Evolutionary conservation across 2,888 invertebrate species (phyloP), one percentile per base, ranked within the genome.

Genomic region (Diarsia mendica): DNA sequence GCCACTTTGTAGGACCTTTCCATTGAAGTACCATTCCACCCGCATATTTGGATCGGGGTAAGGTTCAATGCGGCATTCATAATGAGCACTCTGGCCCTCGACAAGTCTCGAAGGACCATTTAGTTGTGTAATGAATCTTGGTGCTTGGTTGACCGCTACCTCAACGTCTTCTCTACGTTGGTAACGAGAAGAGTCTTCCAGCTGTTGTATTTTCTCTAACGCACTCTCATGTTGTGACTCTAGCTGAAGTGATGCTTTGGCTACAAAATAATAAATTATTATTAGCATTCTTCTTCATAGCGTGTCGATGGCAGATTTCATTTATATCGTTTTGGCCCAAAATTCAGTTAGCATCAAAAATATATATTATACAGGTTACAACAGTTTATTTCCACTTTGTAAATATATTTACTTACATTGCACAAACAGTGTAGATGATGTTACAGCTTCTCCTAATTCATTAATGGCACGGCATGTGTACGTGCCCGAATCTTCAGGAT

Each of bases 401-500:
- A 20, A 58, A 63, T 63, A 44, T 44, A 9, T 58, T 63, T 39
- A 55, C 97, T 97, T 96, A 98, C 98, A 98, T 97, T 98, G 98
- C 4, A 99, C 99, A 89, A 98, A 97, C 20, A 99, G 96, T 3
- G 99, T 98, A 13, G 99, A 99, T 11, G 99, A 99, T 60, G 99
- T 99, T 1, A 99, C 98, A 28, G 99, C 99, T 96, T 99, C 98
- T 75, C 99, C 99, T 74, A 99, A 96, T 87, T 99, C 99, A 90
- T 99, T 99, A 15, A 98, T 97, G 58, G 99, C 99, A 76, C 99
- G 97, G 92, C 99, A 99, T 3, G 99, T 99, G 94, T 99, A 99
- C 58, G 99, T 99, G 65, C 99, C 99, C 3, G 99, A 99, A 95
- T 99, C 99, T 94, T 99, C 99, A 39, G 99, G 99, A 91, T 98